Percentiles rank a stretch among this genome's conserved stretches.
phyloP scores from a whole-genome alignment of 2,113 vertebrate genomes.

The Leptobrachium leishanense region DNA sequence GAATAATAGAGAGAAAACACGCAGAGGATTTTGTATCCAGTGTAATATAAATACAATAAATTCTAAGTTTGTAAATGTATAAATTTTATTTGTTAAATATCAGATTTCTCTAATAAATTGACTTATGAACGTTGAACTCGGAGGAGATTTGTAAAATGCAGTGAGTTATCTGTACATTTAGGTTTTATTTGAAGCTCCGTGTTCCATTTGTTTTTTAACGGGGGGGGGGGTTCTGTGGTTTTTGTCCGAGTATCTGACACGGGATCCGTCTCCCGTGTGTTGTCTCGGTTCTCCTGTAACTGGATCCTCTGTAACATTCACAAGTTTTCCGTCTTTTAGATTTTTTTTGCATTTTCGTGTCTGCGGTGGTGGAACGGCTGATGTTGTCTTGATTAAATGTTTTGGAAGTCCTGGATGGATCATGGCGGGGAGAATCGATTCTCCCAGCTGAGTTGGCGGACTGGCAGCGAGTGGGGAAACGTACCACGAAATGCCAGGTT shows the following conservation, averaged over 20 bases:
- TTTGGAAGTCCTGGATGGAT: slow-evolving; percentile 67
- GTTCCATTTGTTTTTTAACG: neutral
- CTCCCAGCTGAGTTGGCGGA: slow-evolving; percentile 66
- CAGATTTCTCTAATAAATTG: too few species aligned
- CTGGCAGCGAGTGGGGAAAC: slow-evolving; percentile 71
- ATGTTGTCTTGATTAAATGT: slow-evolving; percentile 68
- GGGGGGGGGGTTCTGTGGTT: neutral
- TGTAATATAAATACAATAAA: too few species aligned
- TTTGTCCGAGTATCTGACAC: slow-evolving; percentile 9
- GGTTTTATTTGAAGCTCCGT: neutral
- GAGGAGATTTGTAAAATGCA: too few species aligned
- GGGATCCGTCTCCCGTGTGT: slow-evolving; percentile 18
- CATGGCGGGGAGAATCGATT: slow-evolving; percentile 82
- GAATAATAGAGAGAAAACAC: too few species aligned
- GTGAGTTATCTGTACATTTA: neutral
- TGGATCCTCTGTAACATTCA: slow-evolving; percentile 18
- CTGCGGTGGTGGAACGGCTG: slow-evolving; percentile 60
- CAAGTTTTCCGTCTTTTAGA: slow-evolving; percentile 25
- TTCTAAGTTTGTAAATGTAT: too few species aligned
- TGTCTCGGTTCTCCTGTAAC: slow-evolving; percentile 29
- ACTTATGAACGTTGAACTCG: too few species aligned
- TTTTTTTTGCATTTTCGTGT: too few species aligned
- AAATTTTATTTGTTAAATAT: too few species aligned
- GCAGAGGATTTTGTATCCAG: too few species aligned
- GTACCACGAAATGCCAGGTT: slow-evolving; percentile 78